Evolutionary conservation across 2,113 vertebrate species (phyloP), one percentile per base, ranked within the genome.

Genomic region (Brienomyrus brachyistius): DNA sequence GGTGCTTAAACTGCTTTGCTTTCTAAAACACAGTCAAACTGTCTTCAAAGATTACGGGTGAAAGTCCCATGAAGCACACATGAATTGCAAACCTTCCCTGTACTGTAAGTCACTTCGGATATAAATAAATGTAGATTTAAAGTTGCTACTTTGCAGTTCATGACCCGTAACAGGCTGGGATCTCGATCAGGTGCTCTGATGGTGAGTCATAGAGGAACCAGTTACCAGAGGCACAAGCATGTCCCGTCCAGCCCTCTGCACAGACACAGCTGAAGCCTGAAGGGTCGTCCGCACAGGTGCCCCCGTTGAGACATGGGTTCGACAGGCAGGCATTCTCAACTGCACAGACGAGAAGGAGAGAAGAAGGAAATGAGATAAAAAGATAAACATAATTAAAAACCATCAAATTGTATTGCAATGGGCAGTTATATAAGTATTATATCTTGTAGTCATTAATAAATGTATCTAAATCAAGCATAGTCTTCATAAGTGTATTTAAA

Each of bases 261-360:
- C 96, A 97, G 90, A 91, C 82, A 91, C 96, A 97, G 89, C 92
- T 95, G 92, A 96, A 97, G 56, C 95, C 95, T 0, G 92, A 91
- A 0, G 92, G 93, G 91, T 95, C 89, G 90, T 97, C 96, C 47
- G 94, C 90, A 90, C 96, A 97, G 15, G 94, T 95, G 45, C 94
- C 96, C 21, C 90, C 94, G 9, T 96, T 96, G 86, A 90, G 40
- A 92, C 96, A 97, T 0, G 96, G 96, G 82, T 94, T 94, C 0
- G 96, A 95, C 52, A 97, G 92, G 91, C 96, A 97, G 0, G 96
- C 96, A 3, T 96, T 95, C 86, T 97, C 96, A 91, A 96, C 96
- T 97, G 92, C 85, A 17, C 83, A n/a, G 35, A 88, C 54, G 27
- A 88, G 50, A 56, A 48, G 43, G 56, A 62, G 86, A 87, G 15